Evolutionary conservation across 2,888 invertebrate species (phyloP).

Genomic region (Pachycephus smyrnensis): DNA sequence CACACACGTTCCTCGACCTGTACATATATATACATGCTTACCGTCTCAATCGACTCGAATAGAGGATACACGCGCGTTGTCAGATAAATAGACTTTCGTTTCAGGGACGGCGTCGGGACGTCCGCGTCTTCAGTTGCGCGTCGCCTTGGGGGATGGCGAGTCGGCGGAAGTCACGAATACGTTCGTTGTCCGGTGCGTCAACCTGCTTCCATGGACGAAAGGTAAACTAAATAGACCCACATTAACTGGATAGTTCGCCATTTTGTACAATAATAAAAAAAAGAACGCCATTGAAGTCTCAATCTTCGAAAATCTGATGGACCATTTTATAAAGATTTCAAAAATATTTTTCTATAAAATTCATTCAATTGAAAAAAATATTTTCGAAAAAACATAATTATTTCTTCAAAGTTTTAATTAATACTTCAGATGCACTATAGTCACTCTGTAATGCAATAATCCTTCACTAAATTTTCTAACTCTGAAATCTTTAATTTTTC

Average conservation of each 20-base stretch:
- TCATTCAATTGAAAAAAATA: too few relatives aligned
- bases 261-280: background rate
- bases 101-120: conserved; percentile 35
- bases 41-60: too few relatives aligned
- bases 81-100: conserved; percentile 18
- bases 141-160: conserved; percentile 59
- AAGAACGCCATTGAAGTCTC: background rate
- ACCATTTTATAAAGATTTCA: too few relatives aligned
- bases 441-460: too few relatives aligned
- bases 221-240: conserved; percentile 39
- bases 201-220: conserved; percentile 61
- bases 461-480: too few relatives aligned
- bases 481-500: too few relatives aligned
- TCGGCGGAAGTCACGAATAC: conserved; percentile 59
- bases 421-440: too few relatives aligned
- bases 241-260: background rate
- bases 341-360: too few relatives aligned
- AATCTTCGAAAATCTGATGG: too few relatives aligned
- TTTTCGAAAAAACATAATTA: too few relatives aligned
- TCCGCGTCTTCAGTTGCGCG: conserved; percentile 51
- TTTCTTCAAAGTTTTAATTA: too few relatives aligned
- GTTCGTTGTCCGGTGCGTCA: conserved; percentile 61
- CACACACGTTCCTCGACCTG: conserved; percentile 1
- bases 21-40: conserved; percentile 21
- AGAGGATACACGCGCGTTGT: too few relatives aligned